Base-by-base conservation (phyloP, 2,888 invertebrate genomes). In the Caenorhabditis becei region DNA sequence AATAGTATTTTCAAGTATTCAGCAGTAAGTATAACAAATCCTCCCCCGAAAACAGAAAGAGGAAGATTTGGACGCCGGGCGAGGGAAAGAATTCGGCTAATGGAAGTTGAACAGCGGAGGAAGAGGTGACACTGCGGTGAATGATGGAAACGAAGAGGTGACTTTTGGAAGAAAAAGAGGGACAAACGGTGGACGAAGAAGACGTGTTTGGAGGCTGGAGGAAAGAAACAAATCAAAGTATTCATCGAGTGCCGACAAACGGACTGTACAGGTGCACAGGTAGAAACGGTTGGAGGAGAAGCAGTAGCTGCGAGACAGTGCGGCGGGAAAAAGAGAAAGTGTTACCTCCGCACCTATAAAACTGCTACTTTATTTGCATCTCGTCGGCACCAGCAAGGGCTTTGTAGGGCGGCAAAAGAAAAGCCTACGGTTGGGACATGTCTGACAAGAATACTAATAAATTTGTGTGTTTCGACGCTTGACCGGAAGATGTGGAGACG, bases 111-210 rank as follows among this genome's bases (percentile, higher is more conserved):
- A 72, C 71, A 72, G 63, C 47, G 23, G 35, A 71, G 56, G 28
- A 37, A 56, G 66, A 75, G 75, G 66, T 75, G 75, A 75, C 61
- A 75, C 66, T 61, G 66, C 66, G 74, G 18, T 74, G 74, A 74
- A 74, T 74, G 75, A 58, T 63, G 74, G 41, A 74, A 65, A 28
- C 26, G 56, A 63, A 63, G 72, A 63, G 72, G 72, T 65, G 74
- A 56, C 63, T 72, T 71, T 72, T 54, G 72, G 72, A 72, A 63
- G 61, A 59, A 41, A 47, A 47, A 47, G 71, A 44, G 47, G 59
- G 49, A 58, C 58, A 74, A 74, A 74, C 72, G 65, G 63, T 41
- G 41, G 14, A 72, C 63, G 54, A 70, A 61, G 62, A 41, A 71
- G 65, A 66, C 74, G 61, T 75, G 75, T 66, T 75, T 75, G 53